Conservation (phyloP, 2,888 invertebrate genomes). For the Deroplatys truncata region DNA sequence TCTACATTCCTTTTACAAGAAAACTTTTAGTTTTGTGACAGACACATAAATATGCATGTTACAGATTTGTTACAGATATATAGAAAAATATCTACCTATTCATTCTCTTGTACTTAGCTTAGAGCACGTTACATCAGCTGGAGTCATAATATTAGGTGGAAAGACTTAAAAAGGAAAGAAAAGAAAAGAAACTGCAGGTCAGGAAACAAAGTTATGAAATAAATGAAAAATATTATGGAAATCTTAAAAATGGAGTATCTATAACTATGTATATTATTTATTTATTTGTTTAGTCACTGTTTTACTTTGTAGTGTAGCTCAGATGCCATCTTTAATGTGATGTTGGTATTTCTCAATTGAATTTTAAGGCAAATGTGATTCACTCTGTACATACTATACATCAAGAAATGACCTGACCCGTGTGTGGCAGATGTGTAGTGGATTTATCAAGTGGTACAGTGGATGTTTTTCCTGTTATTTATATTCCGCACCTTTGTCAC, state of each 20-base stretch:
- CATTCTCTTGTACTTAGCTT: not conserved
- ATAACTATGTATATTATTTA: slow-evolving; percentile 3
- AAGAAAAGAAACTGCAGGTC: not conserved
- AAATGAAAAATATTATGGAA: slow-evolving; percentile 3
- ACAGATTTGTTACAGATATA: not conserved
- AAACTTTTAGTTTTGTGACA: not conserved
- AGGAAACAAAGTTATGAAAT: not conserved
- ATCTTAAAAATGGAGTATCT: not conserved
- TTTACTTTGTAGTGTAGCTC: not conserved
- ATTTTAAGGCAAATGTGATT: not conserved
- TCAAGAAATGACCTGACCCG: slow-evolving; percentile 10
- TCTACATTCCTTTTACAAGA: not conserved
- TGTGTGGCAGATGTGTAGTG: slow-evolving; percentile 32
- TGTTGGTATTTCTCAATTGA: not conserved
- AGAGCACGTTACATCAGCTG: not conserved
- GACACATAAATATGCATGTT: not conserved
- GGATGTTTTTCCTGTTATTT: slow-evolving; percentile 35
- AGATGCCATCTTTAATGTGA: not conserved
- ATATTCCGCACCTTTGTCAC: slow-evolving; percentile 38
- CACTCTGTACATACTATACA: not conserved
- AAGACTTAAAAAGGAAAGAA: not conserved
- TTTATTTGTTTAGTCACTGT: not conserved
- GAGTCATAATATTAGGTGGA: not conserved
- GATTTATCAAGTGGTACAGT: slow-evolving; percentile 32
- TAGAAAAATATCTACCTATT: not conserved